These are phyloP conservation scores for Aegithalos caudatus DNA, from an alignment of 2,113 vertebrate species.

Conservation along the genomic window DNA sequence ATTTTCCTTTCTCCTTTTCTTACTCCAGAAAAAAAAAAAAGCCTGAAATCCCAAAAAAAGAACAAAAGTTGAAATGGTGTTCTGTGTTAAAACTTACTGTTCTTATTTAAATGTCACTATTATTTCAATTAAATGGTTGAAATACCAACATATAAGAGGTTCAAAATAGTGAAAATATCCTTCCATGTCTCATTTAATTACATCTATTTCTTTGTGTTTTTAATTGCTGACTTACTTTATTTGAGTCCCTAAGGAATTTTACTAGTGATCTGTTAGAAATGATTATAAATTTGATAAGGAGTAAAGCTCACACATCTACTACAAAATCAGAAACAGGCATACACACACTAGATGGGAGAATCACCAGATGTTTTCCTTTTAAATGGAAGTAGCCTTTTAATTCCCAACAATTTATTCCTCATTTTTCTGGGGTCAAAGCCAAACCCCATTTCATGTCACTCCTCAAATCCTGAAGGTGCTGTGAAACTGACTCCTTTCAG, in stretches of 20 bases:
- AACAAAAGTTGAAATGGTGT: not conserved
- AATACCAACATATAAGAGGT: not conserved
- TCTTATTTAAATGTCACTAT: not conserved
- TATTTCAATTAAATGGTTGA: not conserved
- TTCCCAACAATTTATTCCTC: not conserved
- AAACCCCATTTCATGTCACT: not conserved
- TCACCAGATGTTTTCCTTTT: not conserved
- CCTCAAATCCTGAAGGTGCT: not conserved
- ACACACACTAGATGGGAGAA: not conserved
- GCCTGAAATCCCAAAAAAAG: rapidly evolving
- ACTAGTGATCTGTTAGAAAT: not conserved
- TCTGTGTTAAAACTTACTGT: not conserved
- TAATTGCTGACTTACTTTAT: not conserved
- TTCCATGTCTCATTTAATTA: not conserved
- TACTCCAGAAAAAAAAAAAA: not conserved
- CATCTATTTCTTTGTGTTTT: not conserved
- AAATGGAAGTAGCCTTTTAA: not conserved
- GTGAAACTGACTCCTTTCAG: not conserved
- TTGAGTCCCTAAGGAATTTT: not conserved
- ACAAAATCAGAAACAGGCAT: not conserved
- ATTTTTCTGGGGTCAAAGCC: not conserved
- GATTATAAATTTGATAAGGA: not conserved
- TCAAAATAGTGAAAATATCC: not conserved
- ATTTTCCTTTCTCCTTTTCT: not conserved
- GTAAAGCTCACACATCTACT: not conserved